phyloP scores from a whole-genome alignment of 2,113 vertebrate genomes.

The Vireo altiloquus region DNA sequence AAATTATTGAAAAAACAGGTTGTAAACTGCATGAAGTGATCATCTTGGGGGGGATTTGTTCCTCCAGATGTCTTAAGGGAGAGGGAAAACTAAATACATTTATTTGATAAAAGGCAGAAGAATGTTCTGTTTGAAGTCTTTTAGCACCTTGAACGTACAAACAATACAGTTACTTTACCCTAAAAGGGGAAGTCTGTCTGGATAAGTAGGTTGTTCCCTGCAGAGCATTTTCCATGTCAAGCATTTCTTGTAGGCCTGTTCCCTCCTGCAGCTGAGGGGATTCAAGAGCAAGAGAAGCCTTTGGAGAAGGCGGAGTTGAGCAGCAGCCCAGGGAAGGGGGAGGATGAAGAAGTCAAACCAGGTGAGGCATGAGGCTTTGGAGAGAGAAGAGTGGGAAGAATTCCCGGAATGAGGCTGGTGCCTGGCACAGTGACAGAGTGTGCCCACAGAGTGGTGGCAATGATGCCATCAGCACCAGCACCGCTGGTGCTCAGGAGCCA shows the following conservation, averaged over 20 bases:
- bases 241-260: not conserved
- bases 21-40: not conserved
- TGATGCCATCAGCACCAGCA: not conserved
- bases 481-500: not conserved
- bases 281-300: constrained; percentile 75
- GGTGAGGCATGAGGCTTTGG: constrained; percentile 64
- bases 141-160: rapidly evolving
- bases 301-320: constrained; percentile 77
- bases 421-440: rapidly evolving
- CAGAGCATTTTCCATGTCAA: not conserved
- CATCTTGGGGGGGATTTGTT: not conserved
- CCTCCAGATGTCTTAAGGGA: not conserved
- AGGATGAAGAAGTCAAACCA: constrained; percentile 81
- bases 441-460: rapidly evolving
- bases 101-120: not conserved
- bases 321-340: constrained; percentile 66
- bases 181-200: not conserved
- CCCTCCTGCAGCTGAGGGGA: constrained; percentile 68
- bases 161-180: not conserved
- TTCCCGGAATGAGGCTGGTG: not conserved
- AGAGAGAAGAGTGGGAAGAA: not conserved
- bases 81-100: not conserved
- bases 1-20: not conserved
- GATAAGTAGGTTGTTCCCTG: not conserved
- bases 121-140: not conserved